phyloP scores from a whole-genome alignment of 2,888 invertebrate species.

The Mythimna lalbum region DNA sequence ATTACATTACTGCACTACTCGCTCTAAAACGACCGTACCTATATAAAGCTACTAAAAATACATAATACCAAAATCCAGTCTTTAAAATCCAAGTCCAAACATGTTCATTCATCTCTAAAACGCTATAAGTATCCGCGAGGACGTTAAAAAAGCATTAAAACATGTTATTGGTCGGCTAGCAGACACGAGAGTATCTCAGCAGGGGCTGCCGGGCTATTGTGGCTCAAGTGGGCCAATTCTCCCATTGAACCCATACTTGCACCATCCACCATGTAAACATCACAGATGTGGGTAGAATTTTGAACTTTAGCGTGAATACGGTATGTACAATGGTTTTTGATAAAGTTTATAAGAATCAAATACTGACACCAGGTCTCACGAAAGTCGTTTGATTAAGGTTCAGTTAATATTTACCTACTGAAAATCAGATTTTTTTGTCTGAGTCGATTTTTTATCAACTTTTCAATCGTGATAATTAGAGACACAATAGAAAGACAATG shows the following conservation, averaged over 20 bases:
- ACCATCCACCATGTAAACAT: constrained; percentile 88
- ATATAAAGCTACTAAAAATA: neutral
- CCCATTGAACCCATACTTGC: constrained; percentile 84
- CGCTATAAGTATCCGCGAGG: constrained; percentile 52
- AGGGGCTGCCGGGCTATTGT: constrained; percentile 78
- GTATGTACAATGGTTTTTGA: constrained; percentile 38
- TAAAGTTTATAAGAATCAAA: neutral
- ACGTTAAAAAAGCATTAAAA: constrained; percentile 66
- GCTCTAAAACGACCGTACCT: too few relatives aligned
- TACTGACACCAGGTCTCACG: neutral
- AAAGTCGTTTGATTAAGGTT: too few relatives aligned
- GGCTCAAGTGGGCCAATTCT: constrained; percentile 88
- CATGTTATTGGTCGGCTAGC: constrained; percentile 72
- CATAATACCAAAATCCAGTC: neutral
- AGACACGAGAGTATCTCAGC: constrained; percentile 77
- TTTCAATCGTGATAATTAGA: too few relatives aligned
- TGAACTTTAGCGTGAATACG: constrained; percentile 69
- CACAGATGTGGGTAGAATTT: constrained; percentile 53
- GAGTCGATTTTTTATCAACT: too few relatives aligned
- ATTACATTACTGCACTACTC: too few relatives aligned
- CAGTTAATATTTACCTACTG: too few relatives aligned
- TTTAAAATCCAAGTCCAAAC: constrained; percentile 1
- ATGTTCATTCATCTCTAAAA: constrained; percentile 48
- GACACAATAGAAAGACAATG: too few relatives aligned
- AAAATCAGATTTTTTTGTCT: too few relatives aligned